Conservation (phyloP, 2,888 invertebrate genomes). For the Troides oblongomaculatus region DNA sequence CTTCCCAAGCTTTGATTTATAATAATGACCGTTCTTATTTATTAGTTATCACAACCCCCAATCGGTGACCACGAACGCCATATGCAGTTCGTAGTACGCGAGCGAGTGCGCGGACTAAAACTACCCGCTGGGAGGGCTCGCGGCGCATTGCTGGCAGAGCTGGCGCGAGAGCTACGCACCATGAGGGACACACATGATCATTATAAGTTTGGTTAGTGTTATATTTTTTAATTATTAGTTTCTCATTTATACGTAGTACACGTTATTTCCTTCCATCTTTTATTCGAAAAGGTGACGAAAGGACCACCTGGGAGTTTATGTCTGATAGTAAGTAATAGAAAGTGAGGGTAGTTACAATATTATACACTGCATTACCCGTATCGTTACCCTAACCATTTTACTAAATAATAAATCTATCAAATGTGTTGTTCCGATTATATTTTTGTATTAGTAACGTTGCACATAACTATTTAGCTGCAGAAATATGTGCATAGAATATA, state of each 20-base stretch:
- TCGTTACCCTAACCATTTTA: too few relatives aligned
- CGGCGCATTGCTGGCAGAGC: slow-evolving; percentile 90
- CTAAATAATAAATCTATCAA: too few relatives aligned
- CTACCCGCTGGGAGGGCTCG: slow-evolving; percentile 90
- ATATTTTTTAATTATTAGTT: background rate
- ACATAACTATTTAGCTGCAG: too few relatives aligned
- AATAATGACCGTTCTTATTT: background rate
- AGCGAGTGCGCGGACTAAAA: slow-evolving; percentile 89
- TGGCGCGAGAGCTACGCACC: slow-evolving; percentile 91
- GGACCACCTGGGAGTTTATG: too few relatives aligned
- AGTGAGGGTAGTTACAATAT: too few relatives aligned
- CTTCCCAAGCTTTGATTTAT: background rate
- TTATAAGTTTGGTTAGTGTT: slow-evolving; percentile 73
- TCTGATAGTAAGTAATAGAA: too few relatives aligned
- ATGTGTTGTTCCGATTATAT: too few relatives aligned
- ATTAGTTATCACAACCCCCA: slow-evolving; percentile 86
- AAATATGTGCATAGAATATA: background rate
- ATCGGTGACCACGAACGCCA: slow-evolving; percentile 92
- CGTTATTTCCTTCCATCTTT: too few relatives aligned
- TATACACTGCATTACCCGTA: too few relatives aligned
- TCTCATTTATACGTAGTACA: background rate
- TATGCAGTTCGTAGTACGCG: slow-evolving; percentile 91
- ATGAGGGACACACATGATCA: slow-evolving; percentile 91
- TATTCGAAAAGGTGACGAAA: too few relatives aligned
- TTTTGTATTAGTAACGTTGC: too few relatives aligned